phyloP scores from a whole-genome alignment of 2,888 invertebrate genomes.

The Parascotia fuliginaria region DNA sequence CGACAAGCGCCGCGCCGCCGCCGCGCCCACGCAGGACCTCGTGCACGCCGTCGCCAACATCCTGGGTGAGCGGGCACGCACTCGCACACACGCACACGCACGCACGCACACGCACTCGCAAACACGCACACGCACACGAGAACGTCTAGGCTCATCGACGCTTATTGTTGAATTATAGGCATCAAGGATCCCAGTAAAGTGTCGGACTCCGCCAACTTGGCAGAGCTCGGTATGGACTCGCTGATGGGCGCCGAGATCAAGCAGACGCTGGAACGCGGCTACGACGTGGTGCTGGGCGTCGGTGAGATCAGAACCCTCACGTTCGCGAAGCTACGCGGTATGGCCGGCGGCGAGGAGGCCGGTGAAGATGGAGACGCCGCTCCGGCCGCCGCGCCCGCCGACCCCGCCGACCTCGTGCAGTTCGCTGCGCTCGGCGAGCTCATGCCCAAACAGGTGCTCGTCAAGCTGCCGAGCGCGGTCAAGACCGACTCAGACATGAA shows the following conservation, averaged over 20 bases:
- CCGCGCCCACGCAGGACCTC: conserved; percentile 85
- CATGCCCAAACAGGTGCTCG: conserved; percentile 90
- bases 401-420: conserved; percentile 73
- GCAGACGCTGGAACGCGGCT: conserved; percentile 96
- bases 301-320: conserved; percentile 96
- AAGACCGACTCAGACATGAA: conserved; percentile 59
- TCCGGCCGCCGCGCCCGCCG: conserved; percentile 35
- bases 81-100: too few species aligned
- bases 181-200: conserved; percentile 94
- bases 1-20: conserved; percentile 90
- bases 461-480: conserved; percentile 88
- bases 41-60: conserved; percentile 95
- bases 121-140: conserved; percentile 15
- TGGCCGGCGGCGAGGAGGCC: conserved; percentile 68
- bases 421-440: conserved; percentile 85
- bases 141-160: not conserved
- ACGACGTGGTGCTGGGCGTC: conserved; percentile 95
- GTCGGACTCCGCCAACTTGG: conserved; percentile 90
- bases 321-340: conserved; percentile 89
- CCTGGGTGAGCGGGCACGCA: conserved; percentile 84
- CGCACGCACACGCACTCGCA: conserved; percentile 65
- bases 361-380: conserved; percentile 22
- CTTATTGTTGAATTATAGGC: conserved; percentile 72
- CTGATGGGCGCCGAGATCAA: conserved; percentile 99
- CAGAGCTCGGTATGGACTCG: conserved; percentile 99